Percentiles rank a stretch among this genome's conserved stretches.
phyloP scores from a whole-genome alignment of 2,888 invertebrate species.

The Meliscaeva auricollis region DNA sequence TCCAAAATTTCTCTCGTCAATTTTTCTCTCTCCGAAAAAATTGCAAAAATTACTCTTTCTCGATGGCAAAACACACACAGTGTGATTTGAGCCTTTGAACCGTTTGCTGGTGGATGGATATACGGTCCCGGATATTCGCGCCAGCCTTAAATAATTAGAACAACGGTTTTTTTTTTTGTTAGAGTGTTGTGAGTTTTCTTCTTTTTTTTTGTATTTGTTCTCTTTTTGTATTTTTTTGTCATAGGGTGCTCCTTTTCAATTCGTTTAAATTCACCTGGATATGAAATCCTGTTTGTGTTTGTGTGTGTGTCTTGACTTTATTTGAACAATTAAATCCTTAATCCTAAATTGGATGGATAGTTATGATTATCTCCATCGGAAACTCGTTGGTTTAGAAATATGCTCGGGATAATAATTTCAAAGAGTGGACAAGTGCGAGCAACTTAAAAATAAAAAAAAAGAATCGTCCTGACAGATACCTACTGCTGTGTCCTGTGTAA shows the following conservation, averaged over 20 bases:
- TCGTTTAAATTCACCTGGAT: constrained; percentile 50
- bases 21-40: constrained; percentile 3
- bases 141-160: constrained; percentile 32
- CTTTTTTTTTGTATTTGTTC: background rate
- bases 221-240: background rate
- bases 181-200: constrained; percentile 4
- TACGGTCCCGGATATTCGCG: constrained; percentile 33
- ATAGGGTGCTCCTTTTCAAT: constrained; percentile 6
- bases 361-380: background rate
- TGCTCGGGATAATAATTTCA: background rate
- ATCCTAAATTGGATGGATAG: constrained; percentile 6
- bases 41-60: constrained; percentile 25
- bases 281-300: constrained; percentile 20
- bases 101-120: constrained; percentile 23
- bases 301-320: constrained; percentile 8
- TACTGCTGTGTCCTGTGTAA: too few species aligned
- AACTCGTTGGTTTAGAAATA: too few species aligned
- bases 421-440: background rate
- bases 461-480: too few species aligned
- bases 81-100: constrained; percentile 49
- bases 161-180: constrained; percentile 13
- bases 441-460: background rate
- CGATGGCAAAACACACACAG: constrained; percentile 31
- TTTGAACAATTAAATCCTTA: constrained; percentile 22
- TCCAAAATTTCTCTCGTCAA: background rate